These are phyloP conservation scores for Chaetops frenatus DNA, from an alignment of 2,113 vertebrate genomes.

Conservation along the genomic window DNA sequence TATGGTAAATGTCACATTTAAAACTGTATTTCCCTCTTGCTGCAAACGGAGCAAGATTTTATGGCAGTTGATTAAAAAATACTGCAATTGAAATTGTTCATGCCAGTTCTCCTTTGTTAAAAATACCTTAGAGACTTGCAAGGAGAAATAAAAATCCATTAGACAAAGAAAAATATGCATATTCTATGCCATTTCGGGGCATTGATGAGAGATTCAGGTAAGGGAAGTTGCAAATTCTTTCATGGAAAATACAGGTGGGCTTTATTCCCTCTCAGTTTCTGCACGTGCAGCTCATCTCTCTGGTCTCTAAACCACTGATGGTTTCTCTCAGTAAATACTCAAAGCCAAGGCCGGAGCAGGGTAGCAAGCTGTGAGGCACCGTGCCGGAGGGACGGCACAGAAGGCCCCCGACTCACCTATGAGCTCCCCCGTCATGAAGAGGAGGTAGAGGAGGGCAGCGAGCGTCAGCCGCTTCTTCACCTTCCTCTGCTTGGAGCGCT, in stretches of 20 bases:
- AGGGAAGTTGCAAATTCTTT: not conserved
- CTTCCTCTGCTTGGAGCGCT: slow-evolving; percentile 68
- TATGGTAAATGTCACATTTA: not conserved
- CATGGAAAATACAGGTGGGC: not conserved
- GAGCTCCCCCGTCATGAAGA: slow-evolving; percentile 93
- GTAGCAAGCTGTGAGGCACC: not conserved
- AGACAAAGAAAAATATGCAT: accelerated
- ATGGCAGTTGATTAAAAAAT: not conserved
- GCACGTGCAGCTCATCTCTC: not conserved
- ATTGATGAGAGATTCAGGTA: not conserved
- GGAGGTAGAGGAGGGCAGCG: slow-evolving; percentile 86
- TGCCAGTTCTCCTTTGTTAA: not conserved
- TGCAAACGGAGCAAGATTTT: not conserved
- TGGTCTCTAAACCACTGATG: not conserved
- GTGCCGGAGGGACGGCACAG: not conserved
- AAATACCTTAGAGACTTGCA: not conserved
- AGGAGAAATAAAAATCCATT: not conserved
- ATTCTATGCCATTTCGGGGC: not conserved
- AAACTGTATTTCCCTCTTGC: not conserved
- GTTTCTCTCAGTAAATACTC: not conserved
- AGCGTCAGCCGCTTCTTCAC: slow-evolving; percentile 82
- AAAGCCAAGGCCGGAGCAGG: not conserved
- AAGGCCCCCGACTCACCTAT: slow-evolving; percentile 77
- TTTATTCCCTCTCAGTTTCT: not conserved
- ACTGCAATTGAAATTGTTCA: not conserved